Conservation (phyloP, 2,113 vertebrate genomes). For the Origma solitaria region DNA sequence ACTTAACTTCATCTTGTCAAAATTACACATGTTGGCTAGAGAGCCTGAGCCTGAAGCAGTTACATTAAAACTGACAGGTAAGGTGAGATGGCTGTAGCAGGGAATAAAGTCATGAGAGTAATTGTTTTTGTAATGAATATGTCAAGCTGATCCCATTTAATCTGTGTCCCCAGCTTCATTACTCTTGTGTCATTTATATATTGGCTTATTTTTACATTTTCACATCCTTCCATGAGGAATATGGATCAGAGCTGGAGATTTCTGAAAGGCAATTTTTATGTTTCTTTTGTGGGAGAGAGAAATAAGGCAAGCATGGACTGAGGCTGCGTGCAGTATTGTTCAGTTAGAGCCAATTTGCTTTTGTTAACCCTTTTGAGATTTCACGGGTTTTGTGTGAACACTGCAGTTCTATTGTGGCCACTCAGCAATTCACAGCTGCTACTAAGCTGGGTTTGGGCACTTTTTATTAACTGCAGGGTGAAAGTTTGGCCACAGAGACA, state of each 20-base stretch:
- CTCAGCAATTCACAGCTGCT: constrained; percentile 2
- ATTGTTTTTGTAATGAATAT: not conserved
- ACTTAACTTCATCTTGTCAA: not conserved
- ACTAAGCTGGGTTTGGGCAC: not conserved
- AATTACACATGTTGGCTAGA: not conserved
- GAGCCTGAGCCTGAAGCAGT: not conserved
- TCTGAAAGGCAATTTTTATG: not conserved
- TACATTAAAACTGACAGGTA: constrained; percentile 12
- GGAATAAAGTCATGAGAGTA: not conserved
- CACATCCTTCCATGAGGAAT: not conserved
- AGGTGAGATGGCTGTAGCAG: not conserved
- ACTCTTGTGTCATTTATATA: not conserved
- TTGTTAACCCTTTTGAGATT: not conserved
- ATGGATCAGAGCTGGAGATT: not conserved
- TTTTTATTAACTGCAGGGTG: not conserved
- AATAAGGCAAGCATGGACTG: not conserved
- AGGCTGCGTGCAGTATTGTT: not conserved
- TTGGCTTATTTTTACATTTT: constrained; percentile 17
- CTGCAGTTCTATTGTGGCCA: not conserved
- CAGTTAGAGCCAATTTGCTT: not conserved
- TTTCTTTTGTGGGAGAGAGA: not conserved
- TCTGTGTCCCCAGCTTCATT: not conserved
- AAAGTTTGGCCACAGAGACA: not conserved
- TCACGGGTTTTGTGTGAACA: not conserved
- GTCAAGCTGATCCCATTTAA: not conserved